phyloP scores from a whole-genome alignment of 37 sponge, comb jelly and placozoan genomes.

The Bolinopsis microptera region DNA sequence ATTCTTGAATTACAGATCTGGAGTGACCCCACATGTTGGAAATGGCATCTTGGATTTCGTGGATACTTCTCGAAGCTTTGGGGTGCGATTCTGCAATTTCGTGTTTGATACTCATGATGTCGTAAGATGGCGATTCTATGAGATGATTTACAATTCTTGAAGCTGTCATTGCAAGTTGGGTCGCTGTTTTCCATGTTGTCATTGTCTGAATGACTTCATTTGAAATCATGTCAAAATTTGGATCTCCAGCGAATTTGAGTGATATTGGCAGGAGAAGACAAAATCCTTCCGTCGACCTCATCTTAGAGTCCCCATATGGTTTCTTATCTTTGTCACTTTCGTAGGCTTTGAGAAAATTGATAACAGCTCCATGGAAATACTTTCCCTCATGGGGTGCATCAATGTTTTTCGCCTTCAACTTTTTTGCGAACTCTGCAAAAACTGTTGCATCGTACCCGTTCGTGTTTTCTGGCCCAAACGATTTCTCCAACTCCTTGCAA shows the following conservation, averaged over 20 bases:
- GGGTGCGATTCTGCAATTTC: not conserved
- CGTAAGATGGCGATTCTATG: not conserved
- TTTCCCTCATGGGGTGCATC: not conserved
- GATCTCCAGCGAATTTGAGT: not conserved
- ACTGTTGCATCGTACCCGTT: not conserved
- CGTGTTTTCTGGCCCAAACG: conserved; percentile 21
- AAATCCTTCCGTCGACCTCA: conserved; percentile 13
- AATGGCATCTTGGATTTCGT: not conserved
- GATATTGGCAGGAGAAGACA: not conserved
- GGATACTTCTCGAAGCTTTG: not conserved
- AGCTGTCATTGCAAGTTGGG: not conserved
- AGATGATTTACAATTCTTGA: not conserved
- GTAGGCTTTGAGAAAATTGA: not conserved
- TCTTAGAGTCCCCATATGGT: conserved; percentile 8
- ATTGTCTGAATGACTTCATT: not conserved
- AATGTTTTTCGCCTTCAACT: not conserved
- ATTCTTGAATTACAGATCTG: not conserved
- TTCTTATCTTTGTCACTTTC: not conserved
- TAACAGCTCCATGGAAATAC: not conserved
- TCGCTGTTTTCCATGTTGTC: conserved; percentile 9
- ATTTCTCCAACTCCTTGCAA: not conserved
- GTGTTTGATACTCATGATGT: not conserved
- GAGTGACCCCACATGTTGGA: not conserved
- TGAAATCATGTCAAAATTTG: not conserved
- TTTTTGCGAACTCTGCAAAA: not conserved